These are phyloP conservation scores for Zaprionus africanus DNA, from an alignment of 1,140 invertebrate species.

Conservation along the genomic window DNA sequence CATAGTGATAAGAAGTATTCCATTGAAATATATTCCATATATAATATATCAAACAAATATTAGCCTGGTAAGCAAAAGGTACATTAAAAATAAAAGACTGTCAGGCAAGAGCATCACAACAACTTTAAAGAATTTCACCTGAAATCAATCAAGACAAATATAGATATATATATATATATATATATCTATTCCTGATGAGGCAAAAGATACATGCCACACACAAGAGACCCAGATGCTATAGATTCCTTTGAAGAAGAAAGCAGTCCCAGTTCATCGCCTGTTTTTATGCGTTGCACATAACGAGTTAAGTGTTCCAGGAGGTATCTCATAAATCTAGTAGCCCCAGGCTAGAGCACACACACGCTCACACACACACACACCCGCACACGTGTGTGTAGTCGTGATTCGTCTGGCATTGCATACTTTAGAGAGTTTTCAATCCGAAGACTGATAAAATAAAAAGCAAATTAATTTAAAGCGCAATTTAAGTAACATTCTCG, in stretches of 20 bases:
- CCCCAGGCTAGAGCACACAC: neutral
- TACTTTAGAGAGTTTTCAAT: conserved; percentile 48
- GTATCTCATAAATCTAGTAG: neutral
- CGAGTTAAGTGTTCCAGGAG: neutral
- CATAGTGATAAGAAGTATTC: no score
- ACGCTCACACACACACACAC: neutral
- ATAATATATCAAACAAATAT: no score
- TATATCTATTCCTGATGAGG: no score
- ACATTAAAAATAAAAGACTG: no score
- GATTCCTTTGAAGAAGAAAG: neutral
- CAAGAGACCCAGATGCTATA: neutral
- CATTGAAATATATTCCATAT: no score
- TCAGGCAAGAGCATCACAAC: no score
- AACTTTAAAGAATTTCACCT: no score
- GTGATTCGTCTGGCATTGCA: conserved; percentile 26
- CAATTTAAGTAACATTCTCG: conserved; percentile 65
- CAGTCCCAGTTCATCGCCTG: neutral
- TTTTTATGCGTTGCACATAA: neutral
- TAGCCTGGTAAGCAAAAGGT: no score
- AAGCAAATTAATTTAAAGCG: conserved; percentile 71
- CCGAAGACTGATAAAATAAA: conserved; percentile 20
- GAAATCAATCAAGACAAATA: no score
- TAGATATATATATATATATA: no score
- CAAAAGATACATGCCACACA: no score
- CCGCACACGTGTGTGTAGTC: neutral